Conservation (phyloP, 2,113 vertebrate species). For the Callithrix jacchus region DNA sequence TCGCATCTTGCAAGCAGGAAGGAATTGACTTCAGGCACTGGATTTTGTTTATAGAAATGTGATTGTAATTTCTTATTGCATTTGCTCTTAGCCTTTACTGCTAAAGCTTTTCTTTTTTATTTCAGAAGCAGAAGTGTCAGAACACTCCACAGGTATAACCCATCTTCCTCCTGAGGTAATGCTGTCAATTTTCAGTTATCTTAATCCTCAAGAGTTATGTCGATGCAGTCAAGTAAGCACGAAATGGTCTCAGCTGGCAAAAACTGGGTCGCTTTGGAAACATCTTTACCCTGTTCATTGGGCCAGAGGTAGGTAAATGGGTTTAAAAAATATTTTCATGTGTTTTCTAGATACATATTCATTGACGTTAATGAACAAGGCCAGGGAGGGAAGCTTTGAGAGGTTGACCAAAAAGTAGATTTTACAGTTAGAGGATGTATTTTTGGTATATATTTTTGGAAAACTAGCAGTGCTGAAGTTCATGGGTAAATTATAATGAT, state of each 20-base stretch:
- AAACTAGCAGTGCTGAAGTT: background rate
- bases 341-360: background rate
- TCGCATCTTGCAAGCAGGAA: slow-evolving; percentile 54
- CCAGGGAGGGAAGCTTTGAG: background rate
- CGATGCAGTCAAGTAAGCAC: slow-evolving; percentile 94
- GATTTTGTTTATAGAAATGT: slow-evolving; percentile 50
- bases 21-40: slow-evolving; percentile 55
- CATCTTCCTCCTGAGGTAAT: slow-evolving; percentile 95
- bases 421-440: background rate
- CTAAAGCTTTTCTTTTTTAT: slow-evolving; percentile 71
- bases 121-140: slow-evolving; percentile 84
- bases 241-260: slow-evolving; percentile 92
- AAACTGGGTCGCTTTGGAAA: slow-evolving; percentile 95
- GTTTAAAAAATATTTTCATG: background rate
- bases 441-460: background rate
- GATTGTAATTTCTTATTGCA: slow-evolving; percentile 4
- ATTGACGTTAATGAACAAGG: background rate
- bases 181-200: slow-evolving; percentile 93
- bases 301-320: slow-evolving; percentile 91
- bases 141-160: slow-evolving; percentile 85
- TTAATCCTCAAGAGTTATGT: slow-evolving; percentile 93
- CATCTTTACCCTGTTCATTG: slow-evolving; percentile 97
- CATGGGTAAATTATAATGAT: background rate
- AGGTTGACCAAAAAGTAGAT: background rate
- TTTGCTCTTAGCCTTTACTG: slow-evolving; percentile 1